Evolutionary conservation across 1,140 invertebrate species (phyloP), one percentile per base, ranked within the genome.

Genomic region (Fopius arisanus): DNA sequence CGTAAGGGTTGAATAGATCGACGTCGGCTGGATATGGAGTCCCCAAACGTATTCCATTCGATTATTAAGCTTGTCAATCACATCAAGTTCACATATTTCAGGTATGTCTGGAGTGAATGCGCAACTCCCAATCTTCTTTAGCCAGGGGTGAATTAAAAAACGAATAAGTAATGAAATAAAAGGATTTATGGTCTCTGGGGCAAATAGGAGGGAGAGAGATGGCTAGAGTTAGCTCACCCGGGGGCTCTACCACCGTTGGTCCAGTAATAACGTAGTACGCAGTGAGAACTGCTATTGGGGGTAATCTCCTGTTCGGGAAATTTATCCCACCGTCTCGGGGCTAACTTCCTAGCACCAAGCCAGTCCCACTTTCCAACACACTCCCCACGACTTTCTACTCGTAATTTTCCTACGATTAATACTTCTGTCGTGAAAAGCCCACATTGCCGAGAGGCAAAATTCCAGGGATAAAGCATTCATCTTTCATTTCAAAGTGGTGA

Each of bases 241-340:
- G 54, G 37, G 54, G 37, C 33, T 28, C 51, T n/a, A 51, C 66
- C 51, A 67, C 72, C 68, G 67, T 73, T 75, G 65, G 40, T 48
- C 74, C 74, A 70, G 74, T 75, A 75, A 75, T 75, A 75, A 75
- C 70, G 70, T 59, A 54, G 51, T 54, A 40, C 66, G 63, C 68
- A 67, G 70, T 67, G 67, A 75, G 72, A 68, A 73, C 19, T 54
- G 37, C 28, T 71, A 72, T 72, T 82, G 80, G 54, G 75, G 74
- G 79, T 83, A 83, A 83, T 83, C 82, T 83, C 81, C 82, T 81
- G 80, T 81, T 82, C 75, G 78, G 81, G 81, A 82, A 82, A 83
- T 83, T 83, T 83, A 83, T 83, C 79, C 43, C 81, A 69, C 76
- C 80, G 79, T 82, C 74, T 76, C 74, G 62, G 19, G 77, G 70